These are phyloP conservation scores for Hyla sarda DNA, from an alignment of 2,113 vertebrate species.

Conservation along the genomic window DNA sequence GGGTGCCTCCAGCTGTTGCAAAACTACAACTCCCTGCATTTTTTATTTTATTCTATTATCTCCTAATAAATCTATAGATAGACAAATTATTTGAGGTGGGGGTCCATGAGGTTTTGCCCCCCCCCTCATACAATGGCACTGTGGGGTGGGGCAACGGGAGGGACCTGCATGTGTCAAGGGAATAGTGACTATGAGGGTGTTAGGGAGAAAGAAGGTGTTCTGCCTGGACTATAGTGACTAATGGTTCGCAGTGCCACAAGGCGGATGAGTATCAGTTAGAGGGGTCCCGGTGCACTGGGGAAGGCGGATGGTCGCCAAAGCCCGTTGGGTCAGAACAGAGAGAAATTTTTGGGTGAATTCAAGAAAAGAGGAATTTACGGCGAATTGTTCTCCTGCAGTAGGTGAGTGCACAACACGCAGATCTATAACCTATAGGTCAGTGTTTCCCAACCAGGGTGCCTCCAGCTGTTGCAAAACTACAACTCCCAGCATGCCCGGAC, in stretches of 20 bases:
- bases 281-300: background rate
- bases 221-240: background rate
- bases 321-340: background rate
- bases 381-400: background rate
- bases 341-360: background rate
- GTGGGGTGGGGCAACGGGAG: constrained; percentile 25
- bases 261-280: background rate
- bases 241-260: no score
- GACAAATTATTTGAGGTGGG: background rate
- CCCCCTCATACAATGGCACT: background rate
- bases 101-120: background rate
- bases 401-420: background rate
- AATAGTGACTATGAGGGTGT: constrained; percentile 5
- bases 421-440: no score
- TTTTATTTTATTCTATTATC: no score
- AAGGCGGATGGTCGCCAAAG: background rate
- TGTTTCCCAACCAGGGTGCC: no score
- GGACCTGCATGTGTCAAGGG: background rate
- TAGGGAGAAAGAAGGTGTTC: background rate
- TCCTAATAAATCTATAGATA: background rate
- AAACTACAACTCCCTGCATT: no score
- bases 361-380: background rate
- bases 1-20: no score
- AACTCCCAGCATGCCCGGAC: no score
- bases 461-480: no score